Conservation (phyloP, 2,888 invertebrate genomes). For the Caenorhabditis sp. region DNA sequence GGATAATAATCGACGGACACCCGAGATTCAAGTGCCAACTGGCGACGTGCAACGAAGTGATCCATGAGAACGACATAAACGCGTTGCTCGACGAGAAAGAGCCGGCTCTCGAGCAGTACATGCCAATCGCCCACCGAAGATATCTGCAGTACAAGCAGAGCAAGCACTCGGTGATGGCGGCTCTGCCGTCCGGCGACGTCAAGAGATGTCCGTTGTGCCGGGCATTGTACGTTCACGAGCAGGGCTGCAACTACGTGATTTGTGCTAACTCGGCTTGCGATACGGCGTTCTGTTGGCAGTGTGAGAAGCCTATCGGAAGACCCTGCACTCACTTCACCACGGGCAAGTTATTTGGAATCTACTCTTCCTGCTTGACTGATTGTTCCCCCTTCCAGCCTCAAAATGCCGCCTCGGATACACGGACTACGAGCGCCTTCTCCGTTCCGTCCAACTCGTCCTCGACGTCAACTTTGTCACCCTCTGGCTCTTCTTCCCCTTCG, state of each 20-base stretch:
- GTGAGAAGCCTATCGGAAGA: slow-evolving; percentile 52
- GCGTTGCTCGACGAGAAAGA: slow-evolving; percentile 65
- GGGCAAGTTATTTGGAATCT: too few species aligned
- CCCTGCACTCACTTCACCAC: slow-evolving; percentile 34
- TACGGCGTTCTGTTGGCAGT: slow-evolving; percentile 60
- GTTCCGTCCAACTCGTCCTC: slow-evolving; percentile 16
- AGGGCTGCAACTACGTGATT: slow-evolving; percentile 60
- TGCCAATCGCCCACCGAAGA: slow-evolving; percentile 52
- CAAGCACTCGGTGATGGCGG: slow-evolving; percentile 59
- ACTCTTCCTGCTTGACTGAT: too few species aligned
- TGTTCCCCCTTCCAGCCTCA: slow-evolving; percentile 22
- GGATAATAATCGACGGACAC: slow-evolving; percentile 56
- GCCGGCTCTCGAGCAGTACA: slow-evolving; percentile 59
- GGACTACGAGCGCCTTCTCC: slow-evolving; percentile 35
- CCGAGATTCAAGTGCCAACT: slow-evolving; percentile 61
- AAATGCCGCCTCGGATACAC: slow-evolving; percentile 45
- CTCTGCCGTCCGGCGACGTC: slow-evolving; percentile 45
- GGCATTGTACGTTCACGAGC: slow-evolving; percentile 42
- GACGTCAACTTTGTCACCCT: slow-evolving; percentile 48
- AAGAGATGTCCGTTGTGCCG: slow-evolving; percentile 60
- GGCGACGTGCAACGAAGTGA: slow-evolving; percentile 36
- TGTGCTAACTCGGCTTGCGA: slow-evolving; percentile 59
- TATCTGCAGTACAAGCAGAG: slow-evolving; percentile 63
- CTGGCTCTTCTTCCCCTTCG: slow-evolving; percentile 34
- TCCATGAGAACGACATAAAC: slow-evolving; percentile 68